Base-by-base conservation (phyloP, 2,888 invertebrate species). In the Ophioninae sp. region DNA sequence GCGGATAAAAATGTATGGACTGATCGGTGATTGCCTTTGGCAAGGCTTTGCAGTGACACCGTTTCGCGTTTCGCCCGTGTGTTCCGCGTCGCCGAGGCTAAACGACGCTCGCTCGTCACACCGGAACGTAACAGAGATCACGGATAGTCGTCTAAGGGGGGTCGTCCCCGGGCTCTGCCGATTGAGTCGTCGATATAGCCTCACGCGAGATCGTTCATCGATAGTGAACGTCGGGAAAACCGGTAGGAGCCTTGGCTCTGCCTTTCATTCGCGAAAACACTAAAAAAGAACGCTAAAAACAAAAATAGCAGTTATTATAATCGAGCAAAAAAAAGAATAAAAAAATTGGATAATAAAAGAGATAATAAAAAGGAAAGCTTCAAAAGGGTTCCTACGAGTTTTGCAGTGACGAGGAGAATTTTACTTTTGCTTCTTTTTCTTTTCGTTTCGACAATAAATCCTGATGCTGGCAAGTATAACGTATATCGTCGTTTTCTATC, bases 1-100 rank as follows among this genome's bases (percentile, higher is more conserved):
- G 59, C 6, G 23, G 41, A 76, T 76, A 6, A 41, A 67, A 41
- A 71, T 72, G 61, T 51, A 51, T 65, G 56, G 30, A 65, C 44
- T n/a, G 37, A 67, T 59, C 83, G 87, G 86, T 86, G 88, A 90
- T 90, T 86, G 86, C 85, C 88, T 90, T 91, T 92, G 92, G 92
- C 92, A 92, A 90, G 90, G 90, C 87, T 90, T 68, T 90, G 89
- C 89, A 90, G 91, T 92, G 92, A 92, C 92, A 92, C 91, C 91
- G 90, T 92, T 92, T 91, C 89, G 86, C 85, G 85, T 81, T 84
- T 79, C 84, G 81, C 59, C 59, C 44, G 76, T 71, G 81, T 78
- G 81, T 82, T 74, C 74, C 80, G 81, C 74, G 76, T 44, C 71
- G 65, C 63, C 56, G 61, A 73, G 79, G 79, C 77, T 80, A 69